These are phyloP conservation scores for Itoplectis maculator DNA, from an alignment of 2,888 invertebrate species.

Conservation along the genomic window DNA sequence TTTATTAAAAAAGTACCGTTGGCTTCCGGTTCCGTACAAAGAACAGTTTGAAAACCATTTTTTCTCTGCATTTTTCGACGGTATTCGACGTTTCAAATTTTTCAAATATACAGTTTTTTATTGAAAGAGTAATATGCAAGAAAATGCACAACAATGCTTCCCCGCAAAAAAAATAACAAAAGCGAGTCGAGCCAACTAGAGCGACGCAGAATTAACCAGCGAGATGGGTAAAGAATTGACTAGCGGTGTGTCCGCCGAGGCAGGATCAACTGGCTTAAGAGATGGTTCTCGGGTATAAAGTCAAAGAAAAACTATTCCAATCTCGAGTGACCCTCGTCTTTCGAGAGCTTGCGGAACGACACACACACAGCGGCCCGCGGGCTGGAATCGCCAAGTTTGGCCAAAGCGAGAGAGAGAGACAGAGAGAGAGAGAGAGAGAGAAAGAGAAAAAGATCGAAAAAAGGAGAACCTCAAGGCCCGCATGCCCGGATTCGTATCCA, in stretches of 20 bases:
- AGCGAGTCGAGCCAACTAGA: background rate
- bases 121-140: background rate
- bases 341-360: background rate
- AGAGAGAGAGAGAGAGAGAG: no score
- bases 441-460: no score
- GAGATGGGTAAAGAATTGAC: slow-evolving; percentile 17
- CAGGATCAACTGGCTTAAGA: slow-evolving; percentile 30
- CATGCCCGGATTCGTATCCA: slow-evolving; percentile 25
- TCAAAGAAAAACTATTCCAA: slow-evolving; percentile 58
- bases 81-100: no score
- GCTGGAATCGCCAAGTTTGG: slow-evolving; percentile 11
- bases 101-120: background rate
- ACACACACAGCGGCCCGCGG: background rate
- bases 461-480: background rate
- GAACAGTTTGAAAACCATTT: no score
- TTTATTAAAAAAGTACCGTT: no score
- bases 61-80: no score
- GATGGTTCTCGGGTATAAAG: slow-evolving; percentile 38
- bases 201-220: background rate
- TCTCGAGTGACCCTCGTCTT: slow-evolving; percentile 53
- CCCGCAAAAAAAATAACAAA: background rate
- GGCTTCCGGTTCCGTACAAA: no score
- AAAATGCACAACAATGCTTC: background rate
- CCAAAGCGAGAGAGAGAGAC: background rate
- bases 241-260: slow-evolving; percentile 1